Evolutionary conservation across 2,113 vertebrate species (phyloP).

Genomic region (Rhabdomys dilectus): DNA sequence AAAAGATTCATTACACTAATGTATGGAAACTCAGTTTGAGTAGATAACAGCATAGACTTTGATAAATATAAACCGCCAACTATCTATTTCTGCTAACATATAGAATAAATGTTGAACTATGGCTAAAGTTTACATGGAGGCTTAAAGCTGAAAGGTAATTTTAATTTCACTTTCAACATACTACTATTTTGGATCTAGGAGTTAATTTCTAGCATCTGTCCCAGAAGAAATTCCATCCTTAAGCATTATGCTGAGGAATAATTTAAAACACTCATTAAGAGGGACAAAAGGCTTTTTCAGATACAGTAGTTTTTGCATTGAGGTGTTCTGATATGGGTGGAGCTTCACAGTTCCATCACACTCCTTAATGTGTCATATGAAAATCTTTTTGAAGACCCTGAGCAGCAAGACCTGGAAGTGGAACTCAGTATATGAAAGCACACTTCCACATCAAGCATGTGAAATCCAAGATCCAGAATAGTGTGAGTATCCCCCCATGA

Average conservation of each 20-base stretch:
- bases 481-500: background rate
- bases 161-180: constrained; percentile 78
- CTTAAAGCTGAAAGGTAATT: constrained; percentile 79
- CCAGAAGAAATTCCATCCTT: constrained; percentile 60
- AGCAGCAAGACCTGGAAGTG: background rate
- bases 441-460: background rate
- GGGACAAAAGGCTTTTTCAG: background rate
- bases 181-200: constrained; percentile 69
- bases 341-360: background rate
- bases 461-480: background rate
- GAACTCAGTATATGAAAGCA: background rate
- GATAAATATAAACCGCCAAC: constrained; percentile 87
- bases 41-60: constrained; percentile 78
- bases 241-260: background rate
- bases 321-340: background rate
- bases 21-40: constrained; percentile 87
- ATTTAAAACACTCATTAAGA: background rate
- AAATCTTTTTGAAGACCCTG: background rate
- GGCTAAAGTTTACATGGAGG: constrained; percentile 84
- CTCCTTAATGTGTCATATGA: background rate
- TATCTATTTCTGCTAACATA: constrained; percentile 84
- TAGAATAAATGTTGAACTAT: constrained; percentile 86
- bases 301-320: background rate
- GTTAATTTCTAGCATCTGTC: constrained; percentile 72
- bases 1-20: constrained; percentile 88